These are phyloP conservation scores for Drosophila niveifrons DNA, from an alignment of 2,888 invertebrate species.

Conservation along the genomic window DNA sequence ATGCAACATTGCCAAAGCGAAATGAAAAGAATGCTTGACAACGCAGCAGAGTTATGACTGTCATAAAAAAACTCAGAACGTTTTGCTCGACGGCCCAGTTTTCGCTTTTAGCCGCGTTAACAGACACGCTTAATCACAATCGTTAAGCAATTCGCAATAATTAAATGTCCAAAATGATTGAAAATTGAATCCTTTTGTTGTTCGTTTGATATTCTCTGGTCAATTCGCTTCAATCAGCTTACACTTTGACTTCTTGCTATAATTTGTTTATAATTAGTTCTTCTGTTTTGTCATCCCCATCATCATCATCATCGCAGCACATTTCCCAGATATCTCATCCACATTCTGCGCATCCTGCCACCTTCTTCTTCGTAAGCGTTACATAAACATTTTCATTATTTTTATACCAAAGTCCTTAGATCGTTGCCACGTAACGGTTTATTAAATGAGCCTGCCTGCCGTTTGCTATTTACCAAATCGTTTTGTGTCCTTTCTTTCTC, in stretches of 20 bases:
- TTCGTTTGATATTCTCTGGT: slow-evolving; percentile 2
- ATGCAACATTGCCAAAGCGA: not conserved
- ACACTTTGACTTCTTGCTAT: slow-evolving; percentile 20
- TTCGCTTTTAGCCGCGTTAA: slow-evolving; percentile 18
- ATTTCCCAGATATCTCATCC: not conserved
- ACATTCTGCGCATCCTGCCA: slow-evolving; percentile 1
- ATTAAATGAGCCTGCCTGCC: slow-evolving; percentile 48
- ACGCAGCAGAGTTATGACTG: slow-evolving; percentile 46
- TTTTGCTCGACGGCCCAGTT: not conserved
- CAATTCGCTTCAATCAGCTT: slow-evolving; percentile 29
- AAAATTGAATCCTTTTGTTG: slow-evolving; percentile 14
- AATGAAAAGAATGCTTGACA: slow-evolving; percentile 35
- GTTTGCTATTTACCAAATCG: slow-evolving; percentile 50
- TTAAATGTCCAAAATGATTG: slow-evolving; percentile 28
- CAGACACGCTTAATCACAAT: slow-evolving; percentile 17
- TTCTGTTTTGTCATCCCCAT: slow-evolving; percentile 18
- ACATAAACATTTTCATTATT: slow-evolving; percentile 62
- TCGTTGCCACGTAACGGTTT: slow-evolving; percentile 63
- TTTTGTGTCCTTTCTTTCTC: slow-evolving; percentile 35
- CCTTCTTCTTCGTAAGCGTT: slow-evolving; percentile 20
- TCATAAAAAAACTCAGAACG: slow-evolving; percentile 31
- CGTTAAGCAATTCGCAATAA: slow-evolving; percentile 28
- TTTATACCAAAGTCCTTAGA: slow-evolving; percentile 28
- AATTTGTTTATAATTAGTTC: slow-evolving; percentile 54
- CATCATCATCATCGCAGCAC: not conserved